phyloP scores from a whole-genome alignment of 2,888 invertebrate species.

The Pinctada fucata region DNA sequence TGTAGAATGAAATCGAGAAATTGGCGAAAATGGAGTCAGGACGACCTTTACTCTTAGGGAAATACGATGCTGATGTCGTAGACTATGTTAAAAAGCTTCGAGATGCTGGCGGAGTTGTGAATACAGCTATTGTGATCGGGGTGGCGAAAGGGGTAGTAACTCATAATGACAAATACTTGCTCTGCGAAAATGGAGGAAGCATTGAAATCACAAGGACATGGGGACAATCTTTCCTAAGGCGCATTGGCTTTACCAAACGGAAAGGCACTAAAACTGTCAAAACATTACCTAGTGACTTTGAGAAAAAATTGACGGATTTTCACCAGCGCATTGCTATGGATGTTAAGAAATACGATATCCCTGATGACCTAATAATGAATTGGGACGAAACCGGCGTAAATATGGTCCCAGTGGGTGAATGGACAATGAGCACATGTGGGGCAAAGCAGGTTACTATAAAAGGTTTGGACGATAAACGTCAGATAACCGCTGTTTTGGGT shows the following conservation, averaged over 20 bases:
- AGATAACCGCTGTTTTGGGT: not conserved
- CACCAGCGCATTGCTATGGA: not conserved
- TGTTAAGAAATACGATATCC: not conserved
- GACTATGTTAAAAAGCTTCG: conserved; percentile 26
- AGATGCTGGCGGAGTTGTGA: conserved; percentile 22
- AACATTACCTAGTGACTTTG: not conserved
- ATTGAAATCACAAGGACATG: conserved; percentile 1
- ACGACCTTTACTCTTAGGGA: conserved; percentile 26
- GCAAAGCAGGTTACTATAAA: not conserved
- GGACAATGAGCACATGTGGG: conserved; percentile 3
- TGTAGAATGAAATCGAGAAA: not conserved
- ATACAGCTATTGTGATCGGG: conserved; percentile 27
- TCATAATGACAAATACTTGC: conserved; percentile 1
- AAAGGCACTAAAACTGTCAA: not conserved
- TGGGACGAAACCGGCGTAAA: not conserved
- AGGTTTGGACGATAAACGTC: not conserved
- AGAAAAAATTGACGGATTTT: not conserved
- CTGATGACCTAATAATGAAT: not conserved
- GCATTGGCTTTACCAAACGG: not conserved
- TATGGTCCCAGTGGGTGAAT: conserved; percentile 1
- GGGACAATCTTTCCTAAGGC: not conserved
- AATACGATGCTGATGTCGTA: conserved; percentile 29
- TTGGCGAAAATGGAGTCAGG: conserved; percentile 28
- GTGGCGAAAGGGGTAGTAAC: conserved; percentile 14
- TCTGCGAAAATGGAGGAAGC: not conserved